Conservation (phyloP, 2,113 vertebrate genomes). For the Craseonycteris thonglongyai region DNA sequence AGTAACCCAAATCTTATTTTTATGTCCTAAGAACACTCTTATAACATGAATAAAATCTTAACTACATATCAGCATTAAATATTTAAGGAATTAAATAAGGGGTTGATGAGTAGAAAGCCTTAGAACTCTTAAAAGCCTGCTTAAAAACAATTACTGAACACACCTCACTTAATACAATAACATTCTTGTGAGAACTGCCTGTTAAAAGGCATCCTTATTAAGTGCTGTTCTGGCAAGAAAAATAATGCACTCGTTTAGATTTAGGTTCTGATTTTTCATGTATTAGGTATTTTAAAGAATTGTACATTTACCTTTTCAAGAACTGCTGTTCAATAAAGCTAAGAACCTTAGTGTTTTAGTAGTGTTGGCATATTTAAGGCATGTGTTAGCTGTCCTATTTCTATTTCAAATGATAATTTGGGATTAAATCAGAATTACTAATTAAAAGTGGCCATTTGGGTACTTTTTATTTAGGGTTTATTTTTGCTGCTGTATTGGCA, state of each 20-base stretch:
- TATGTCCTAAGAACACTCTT: neutral
- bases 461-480: slow-evolving; percentile 71
- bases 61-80: neutral
- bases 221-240: neutral
- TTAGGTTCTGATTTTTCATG: neutral
- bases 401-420: slow-evolving; percentile 65
- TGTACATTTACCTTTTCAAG: neutral
- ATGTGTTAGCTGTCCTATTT: slow-evolving; percentile 66
- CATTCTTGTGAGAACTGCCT: neutral
- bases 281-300: neutral
- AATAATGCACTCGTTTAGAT: neutral
- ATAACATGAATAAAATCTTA: neutral
- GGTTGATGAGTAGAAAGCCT: neutral
- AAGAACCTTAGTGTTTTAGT: neutral
- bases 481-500: slow-evolving; percentile 72
- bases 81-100: neutral
- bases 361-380: slow-evolving; percentile 31
- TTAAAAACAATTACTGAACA: neutral
- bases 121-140: neutral
- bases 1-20: neutral
- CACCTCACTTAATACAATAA: neutral
- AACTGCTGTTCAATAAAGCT: neutral
- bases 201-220: neutral
- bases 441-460: slow-evolving; percentile 68
- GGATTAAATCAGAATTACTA: slow-evolving; percentile 35